Evolutionary conservation across 2,797 vertebrate genomes (phyloP).

Genomic region (Labroides dimidiatus): DNA sequence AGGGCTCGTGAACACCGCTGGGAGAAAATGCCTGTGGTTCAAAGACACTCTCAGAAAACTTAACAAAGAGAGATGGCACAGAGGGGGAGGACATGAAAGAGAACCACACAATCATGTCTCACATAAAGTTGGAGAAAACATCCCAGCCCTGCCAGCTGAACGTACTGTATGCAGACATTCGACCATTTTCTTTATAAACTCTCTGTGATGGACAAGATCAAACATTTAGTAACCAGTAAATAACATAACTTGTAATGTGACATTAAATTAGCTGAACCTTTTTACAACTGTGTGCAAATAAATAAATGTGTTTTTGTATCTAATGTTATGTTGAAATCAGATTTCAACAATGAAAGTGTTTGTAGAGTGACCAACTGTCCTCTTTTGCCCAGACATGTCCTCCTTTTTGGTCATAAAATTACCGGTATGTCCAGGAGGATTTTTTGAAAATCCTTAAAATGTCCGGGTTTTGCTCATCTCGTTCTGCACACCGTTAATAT

Average conservation of each 20-base stretch:
- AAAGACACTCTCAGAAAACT: conserved; percentile 78
- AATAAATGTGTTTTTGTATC: no score
- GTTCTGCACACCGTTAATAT: no score
- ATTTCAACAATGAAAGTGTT: no score
- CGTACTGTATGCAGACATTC: conserved; percentile 46
- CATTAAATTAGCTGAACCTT: background rate
- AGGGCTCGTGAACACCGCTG: conserved; percentile 69
- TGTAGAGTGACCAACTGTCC: no score
- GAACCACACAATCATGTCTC: conserved; percentile 77
- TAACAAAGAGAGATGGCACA: conserved; percentile 78
- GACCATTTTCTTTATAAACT: conserved; percentile 50
- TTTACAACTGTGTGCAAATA: no score
- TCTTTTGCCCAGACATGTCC: no score
- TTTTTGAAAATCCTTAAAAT: no score
- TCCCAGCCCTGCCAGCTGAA: conserved; percentile 50
- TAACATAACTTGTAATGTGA: background rate
- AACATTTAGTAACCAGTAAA: background rate
- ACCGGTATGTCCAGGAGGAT: no score
- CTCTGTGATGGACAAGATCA: conserved; percentile 18
- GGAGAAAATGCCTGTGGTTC: conserved; percentile 78
- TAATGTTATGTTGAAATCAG: no score
- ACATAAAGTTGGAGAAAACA: conserved; percentile 77
- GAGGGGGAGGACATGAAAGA: conserved; percentile 75
- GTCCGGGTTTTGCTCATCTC: no score
- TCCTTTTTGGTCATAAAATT: no score